phyloP scores from a whole-genome alignment of 2,797 vertebrate genomes.

The Garrulus glandarius region DNA sequence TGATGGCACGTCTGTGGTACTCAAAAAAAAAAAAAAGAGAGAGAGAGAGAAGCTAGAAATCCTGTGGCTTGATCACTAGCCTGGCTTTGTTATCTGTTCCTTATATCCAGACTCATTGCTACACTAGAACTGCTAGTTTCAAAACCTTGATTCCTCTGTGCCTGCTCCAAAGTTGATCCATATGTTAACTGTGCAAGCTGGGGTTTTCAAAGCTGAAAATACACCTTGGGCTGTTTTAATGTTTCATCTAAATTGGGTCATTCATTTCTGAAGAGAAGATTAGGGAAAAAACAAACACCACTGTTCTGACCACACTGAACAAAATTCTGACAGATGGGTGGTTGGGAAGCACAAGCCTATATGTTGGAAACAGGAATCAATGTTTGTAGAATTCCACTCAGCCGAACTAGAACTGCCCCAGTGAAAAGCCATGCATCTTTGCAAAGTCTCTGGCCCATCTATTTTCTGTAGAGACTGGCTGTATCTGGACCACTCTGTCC shows the following conservation, averaged over 20 bases:
- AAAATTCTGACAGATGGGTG: constrained; percentile 17
- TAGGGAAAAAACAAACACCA: constrained; percentile 33
- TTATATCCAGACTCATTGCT: neutral
- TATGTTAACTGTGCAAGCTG: constrained; percentile 27
- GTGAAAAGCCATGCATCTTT: neutral
- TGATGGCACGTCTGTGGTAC: neutral
- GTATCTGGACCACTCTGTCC: neutral
- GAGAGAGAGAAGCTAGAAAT: neutral
- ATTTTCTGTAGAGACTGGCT: neutral
- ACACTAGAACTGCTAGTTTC: neutral
- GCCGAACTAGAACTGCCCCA: neutral
- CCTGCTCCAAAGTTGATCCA: neutral
- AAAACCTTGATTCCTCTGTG: neutral
- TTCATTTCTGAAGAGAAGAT: constrained; percentile 47
- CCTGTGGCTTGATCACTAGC: neutral
- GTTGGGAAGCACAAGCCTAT: neutral
- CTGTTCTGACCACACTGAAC: constrained; percentile 3
- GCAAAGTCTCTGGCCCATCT: neutral
- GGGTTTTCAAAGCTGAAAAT: constrained; percentile 40
- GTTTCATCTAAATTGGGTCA: constrained; percentile 59
- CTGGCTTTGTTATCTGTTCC: neutral
- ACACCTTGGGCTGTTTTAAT: constrained; percentile 43
- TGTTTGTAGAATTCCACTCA: neutral
- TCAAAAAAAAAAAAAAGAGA: neutral
- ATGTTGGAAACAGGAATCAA: neutral